These are phyloP conservation scores for Borostomias antarcticus DNA, from an alignment of 2,797 vertebrate species.

Conservation along the genomic window DNA sequence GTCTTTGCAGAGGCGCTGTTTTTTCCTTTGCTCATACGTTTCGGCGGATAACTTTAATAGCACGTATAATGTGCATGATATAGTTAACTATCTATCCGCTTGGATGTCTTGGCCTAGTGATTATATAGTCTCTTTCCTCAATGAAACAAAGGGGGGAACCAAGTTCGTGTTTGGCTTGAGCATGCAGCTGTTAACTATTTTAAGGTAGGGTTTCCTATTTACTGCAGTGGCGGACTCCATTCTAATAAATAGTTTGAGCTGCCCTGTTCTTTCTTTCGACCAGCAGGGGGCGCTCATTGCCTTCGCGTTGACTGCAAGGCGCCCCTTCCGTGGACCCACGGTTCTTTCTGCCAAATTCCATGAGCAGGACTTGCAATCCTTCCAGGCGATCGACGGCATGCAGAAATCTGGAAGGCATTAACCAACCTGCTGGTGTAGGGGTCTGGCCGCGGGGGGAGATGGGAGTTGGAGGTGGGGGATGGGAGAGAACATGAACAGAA, in stretches of 20 bases:
- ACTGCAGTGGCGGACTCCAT: too few relatives aligned
- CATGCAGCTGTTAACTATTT: too few relatives aligned
- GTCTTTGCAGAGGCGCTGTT: too few relatives aligned
- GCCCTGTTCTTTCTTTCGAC: slow-evolving; percentile 36
- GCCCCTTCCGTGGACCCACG: slow-evolving; percentile 53
- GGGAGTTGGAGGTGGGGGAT: slow-evolving; percentile 49
- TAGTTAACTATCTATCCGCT: too few relatives aligned
- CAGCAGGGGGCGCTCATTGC: slow-evolving; percentile 69
- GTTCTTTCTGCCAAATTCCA: slow-evolving; percentile 74
- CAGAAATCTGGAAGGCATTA: slow-evolving; percentile 84
- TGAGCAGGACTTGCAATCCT: slow-evolving; percentile 70
- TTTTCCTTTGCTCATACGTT: background rate
- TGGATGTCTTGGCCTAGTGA: too few relatives aligned
- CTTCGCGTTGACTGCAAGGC: slow-evolving; percentile 47
- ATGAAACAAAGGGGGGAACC: too few relatives aligned
- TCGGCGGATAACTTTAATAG: too few relatives aligned
- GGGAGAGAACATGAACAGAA: slow-evolving; percentile 64
- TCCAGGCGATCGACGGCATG: slow-evolving; percentile 70
- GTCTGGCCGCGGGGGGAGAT: slow-evolving; percentile 39
- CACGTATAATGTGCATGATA: too few relatives aligned
- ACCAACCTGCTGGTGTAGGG: slow-evolving; percentile 78
- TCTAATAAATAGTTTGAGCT: too few relatives aligned
- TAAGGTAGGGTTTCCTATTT: too few relatives aligned
- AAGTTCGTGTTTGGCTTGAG: too few relatives aligned
- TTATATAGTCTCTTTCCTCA: too few relatives aligned